phyloP scores from a whole-genome alignment of 2,797 vertebrate genomes.

The Triplophysa yarkandensis region DNA sequence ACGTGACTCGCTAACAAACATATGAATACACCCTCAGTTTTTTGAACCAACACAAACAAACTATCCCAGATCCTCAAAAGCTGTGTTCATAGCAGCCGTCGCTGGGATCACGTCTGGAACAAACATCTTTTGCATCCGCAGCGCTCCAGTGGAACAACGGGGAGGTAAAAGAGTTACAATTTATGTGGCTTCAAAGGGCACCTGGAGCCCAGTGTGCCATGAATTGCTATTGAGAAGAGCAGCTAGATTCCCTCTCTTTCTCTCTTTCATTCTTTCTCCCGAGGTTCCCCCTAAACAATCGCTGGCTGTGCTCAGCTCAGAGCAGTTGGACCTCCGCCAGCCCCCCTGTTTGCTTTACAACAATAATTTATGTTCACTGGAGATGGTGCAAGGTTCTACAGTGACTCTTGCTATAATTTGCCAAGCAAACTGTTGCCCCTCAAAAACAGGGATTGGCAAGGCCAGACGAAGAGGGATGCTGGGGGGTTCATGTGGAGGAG shows the following conservation, averaged over 20 bases:
- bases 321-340: slow-evolving; percentile 80
- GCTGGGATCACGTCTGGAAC: slow-evolving; percentile 12
- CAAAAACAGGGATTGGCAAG: slow-evolving; percentile 70
- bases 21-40: slow-evolving; percentile 38
- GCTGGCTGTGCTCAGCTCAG: slow-evolving; percentile 79
- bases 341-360: slow-evolving; percentile 89
- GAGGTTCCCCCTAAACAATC: slow-evolving; percentile 83
- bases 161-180: slow-evolving; percentile 85
- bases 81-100: slow-evolving; percentile 11
- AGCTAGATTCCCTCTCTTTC: slow-evolving; percentile 55
- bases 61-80: slow-evolving; percentile 9
- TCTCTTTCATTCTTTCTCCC: slow-evolving; percentile 64
- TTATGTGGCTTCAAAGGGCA: slow-evolving; percentile 81
- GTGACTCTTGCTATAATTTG: slow-evolving; percentile 82
- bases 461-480: slow-evolving; percentile 52
- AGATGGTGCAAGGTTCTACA: slow-evolving; percentile 89
- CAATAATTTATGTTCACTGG: slow-evolving; percentile 92
- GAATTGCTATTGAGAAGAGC: slow-evolving; percentile 76
- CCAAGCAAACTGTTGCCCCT: slow-evolving; percentile 79
- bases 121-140: slow-evolving; percentile 37
- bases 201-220: slow-evolving; percentile 75
- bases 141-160: slow-evolving; percentile 66
- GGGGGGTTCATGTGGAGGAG: slow-evolving; percentile 51
- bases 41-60: slow-evolving; percentile 3
- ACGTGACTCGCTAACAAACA: slow-evolving; percentile 70